phyloP scores from a whole-genome alignment of 1,140 invertebrate genomes.

The Drosophila nigrodunni region DNA sequence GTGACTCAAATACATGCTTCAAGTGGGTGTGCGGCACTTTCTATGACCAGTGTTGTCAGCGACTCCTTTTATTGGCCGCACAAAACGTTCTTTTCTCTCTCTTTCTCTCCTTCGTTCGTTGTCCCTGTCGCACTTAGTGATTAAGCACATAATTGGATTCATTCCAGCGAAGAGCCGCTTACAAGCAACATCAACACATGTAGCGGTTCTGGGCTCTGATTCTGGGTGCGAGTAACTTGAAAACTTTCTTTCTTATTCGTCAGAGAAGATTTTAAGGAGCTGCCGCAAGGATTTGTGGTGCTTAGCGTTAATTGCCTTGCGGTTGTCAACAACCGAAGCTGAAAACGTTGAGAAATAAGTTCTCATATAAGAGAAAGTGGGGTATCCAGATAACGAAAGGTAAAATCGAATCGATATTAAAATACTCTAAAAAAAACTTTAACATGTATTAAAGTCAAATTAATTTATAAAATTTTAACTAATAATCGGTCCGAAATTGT shows the following conservation, averaged over 20 bases:
- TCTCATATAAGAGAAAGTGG: too few species aligned
- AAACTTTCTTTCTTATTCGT: constrained; percentile 60
- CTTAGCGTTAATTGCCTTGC: constrained; percentile 80
- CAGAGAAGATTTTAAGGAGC: constrained; percentile 68
- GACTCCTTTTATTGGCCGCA: constrained; percentile 45
- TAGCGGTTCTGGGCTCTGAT: constrained; percentile 38
- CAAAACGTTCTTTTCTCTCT: constrained; percentile 42
- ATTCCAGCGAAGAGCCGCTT: constrained; percentile 62
- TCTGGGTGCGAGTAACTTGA: constrained; percentile 22
- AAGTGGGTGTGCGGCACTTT: constrained; percentile 41
- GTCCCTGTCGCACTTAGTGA: constrained; percentile 54
- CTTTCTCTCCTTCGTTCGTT: background rate
- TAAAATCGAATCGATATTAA: background rate
- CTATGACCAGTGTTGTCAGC: background rate
- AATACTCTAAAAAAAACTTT: background rate
- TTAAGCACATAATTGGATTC: constrained; percentile 83
- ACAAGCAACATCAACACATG: constrained; percentile 60
- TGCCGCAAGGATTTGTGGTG: constrained; percentile 75
- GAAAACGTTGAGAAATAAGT: background rate
- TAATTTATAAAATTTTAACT: too few species aligned
- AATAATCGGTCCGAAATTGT: too few species aligned
- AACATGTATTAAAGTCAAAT: too few species aligned
- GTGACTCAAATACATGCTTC: constrained; percentile 45
- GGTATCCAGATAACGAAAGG: background rate
- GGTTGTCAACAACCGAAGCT: constrained; percentile 63